Evolutionary conservation across 2,113 vertebrate species (phyloP).

Genomic region (Amblyopsis rosae): DNA sequence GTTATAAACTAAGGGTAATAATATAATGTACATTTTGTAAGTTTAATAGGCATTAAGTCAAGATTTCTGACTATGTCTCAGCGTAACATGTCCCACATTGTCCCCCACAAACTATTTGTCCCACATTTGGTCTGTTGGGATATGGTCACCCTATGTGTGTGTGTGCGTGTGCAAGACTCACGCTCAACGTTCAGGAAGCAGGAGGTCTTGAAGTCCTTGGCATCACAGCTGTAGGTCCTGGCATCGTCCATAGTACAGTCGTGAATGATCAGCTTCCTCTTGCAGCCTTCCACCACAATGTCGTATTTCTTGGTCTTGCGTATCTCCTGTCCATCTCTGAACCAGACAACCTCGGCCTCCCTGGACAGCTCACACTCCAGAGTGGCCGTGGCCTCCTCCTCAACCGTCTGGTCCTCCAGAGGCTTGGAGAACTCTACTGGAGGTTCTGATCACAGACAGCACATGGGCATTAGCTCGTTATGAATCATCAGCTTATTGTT

Average conservation of each 20-base stretch:
- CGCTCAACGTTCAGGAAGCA: conserved; percentile 96
- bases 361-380: conserved; percentile 95
- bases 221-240: conserved; percentile 90
- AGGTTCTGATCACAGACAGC: conserved; percentile 78
- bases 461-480: too few relatives aligned
- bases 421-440: conserved; percentile 94
- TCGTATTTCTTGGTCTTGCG: conserved; percentile 96
- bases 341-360: conserved; percentile 93
- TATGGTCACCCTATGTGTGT: too few relatives aligned
- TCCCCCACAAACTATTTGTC: too few relatives aligned
- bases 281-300: conserved; percentile 82
- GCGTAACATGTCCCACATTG: too few relatives aligned
- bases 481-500: too few relatives aligned
- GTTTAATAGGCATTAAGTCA: too few relatives aligned
- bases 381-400: conserved; percentile 90
- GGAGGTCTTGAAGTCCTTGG: conserved; percentile 94
- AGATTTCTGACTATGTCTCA: too few relatives aligned
- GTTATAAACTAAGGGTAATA: too few relatives aligned
- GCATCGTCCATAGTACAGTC: conserved; percentile 88
- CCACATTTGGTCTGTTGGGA: too few relatives aligned
- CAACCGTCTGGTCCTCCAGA: conserved; percentile 96
- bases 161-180: conserved; percentile 68
- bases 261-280: conserved; percentile 87
- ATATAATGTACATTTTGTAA: too few relatives aligned
- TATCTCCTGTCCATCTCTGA: conserved; percentile 91